A percentile compares a stretch with the other conserved stretches of the same genome.
Conservation (phyloP, 92 coral and sea anemone genomes). For the Epizoanthus scotinus region DNA sequence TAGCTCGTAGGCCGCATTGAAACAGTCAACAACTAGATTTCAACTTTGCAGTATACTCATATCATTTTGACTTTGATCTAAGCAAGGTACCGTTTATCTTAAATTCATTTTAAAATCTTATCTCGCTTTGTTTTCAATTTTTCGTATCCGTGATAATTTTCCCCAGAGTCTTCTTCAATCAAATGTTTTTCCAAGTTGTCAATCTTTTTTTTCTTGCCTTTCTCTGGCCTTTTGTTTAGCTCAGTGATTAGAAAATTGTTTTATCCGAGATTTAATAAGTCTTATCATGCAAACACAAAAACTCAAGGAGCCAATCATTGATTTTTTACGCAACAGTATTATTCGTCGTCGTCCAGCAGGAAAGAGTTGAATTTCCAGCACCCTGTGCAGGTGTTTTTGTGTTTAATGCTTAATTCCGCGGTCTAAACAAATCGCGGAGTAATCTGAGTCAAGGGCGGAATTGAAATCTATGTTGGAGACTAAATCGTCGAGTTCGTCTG, state of each 20-base stretch:
- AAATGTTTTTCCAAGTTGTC: not conserved
- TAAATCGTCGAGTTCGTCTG: constrained; percentile 29
- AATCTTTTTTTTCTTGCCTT: not conserved
- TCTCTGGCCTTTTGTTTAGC: not conserved
- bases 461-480: constrained; percentile 34
- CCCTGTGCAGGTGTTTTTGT: constrained; percentile 32
- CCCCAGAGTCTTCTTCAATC: constrained; percentile 2
- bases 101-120: constrained; percentile 25
- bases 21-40: not conserved
- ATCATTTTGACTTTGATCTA: constrained; percentile 44
- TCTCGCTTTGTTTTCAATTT: constrained; percentile 10
- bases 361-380: constrained; percentile 45
- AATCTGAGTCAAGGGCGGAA: constrained; percentile 37
- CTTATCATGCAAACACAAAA: not conserved
- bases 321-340: constrained; percentile 22
- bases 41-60: too few species aligned
- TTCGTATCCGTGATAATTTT: constrained; percentile 7
- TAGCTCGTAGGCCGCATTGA: not conserved
- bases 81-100: constrained; percentile 41
- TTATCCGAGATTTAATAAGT: not conserved
- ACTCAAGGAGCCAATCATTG: constrained; percentile 15
- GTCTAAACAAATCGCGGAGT: constrained; percentile 40
- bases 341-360: constrained; percentile 36
- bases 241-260: not conserved
- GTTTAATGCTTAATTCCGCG: constrained; percentile 13